Percentiles rank a stretch among this genome's conserved stretches.
Conservation (phyloP, 2,888 invertebrate species). For the Rhamphomyia laevipes region DNA sequence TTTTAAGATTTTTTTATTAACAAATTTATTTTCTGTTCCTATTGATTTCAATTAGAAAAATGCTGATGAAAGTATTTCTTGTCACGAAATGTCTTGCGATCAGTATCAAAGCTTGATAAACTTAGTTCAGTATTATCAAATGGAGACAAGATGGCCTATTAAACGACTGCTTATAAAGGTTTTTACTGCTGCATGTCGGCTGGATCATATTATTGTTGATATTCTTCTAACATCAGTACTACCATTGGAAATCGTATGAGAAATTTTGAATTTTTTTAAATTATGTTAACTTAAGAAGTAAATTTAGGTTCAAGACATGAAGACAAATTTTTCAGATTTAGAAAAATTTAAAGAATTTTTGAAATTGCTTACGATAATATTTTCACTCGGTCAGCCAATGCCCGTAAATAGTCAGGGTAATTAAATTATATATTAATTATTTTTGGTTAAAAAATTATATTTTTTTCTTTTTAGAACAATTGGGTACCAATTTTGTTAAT, state of each 20-base stretch:
- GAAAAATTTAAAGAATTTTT: slow-evolving; percentile 73
- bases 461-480: slow-evolving; percentile 51
- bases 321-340: slow-evolving; percentile 63
- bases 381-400: slow-evolving; percentile 82
- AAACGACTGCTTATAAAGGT: slow-evolving; percentile 71
- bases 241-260: slow-evolving; percentile 76
- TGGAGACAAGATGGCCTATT: slow-evolving; percentile 84
- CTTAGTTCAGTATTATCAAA: slow-evolving; percentile 88
- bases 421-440: slow-evolving; percentile 10
- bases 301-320: slow-evolving; percentile 52
- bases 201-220: slow-evolving; percentile 68
- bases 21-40: no score
- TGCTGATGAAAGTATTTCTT: slow-evolving; percentile 80
- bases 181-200: slow-evolving; percentile 76
- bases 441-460: background rate
- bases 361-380: slow-evolving; percentile 72
- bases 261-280: background rate
- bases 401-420: slow-evolving; percentile 81
- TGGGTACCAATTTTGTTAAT: slow-evolving; percentile 70
- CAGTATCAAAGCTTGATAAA: slow-evolving; percentile 74
- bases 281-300: background rate
- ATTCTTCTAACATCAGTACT: slow-evolving; percentile 78
- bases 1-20: background rate
- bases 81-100: slow-evolving; percentile 71
- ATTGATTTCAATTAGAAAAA: slow-evolving; percentile 50